phyloP scores from a whole-genome alignment of 2,113 vertebrate species.

The Platichthys flesus region DNA sequence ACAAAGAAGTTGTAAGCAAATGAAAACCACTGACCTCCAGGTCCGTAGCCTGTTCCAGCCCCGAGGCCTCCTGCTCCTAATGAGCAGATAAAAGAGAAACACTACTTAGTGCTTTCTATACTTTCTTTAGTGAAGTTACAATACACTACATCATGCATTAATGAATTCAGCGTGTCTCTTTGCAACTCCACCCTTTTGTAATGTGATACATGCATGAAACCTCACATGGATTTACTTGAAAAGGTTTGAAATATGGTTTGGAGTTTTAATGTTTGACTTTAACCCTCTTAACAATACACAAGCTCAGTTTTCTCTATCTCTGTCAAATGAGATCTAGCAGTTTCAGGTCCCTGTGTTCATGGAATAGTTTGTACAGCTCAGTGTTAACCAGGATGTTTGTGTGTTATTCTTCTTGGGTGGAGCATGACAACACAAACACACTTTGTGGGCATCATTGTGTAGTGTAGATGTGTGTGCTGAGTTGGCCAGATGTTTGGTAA shows the following conservation, averaged over 20 bases:
- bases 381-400: conserved; percentile 14
- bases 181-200: conserved; percentile 35
- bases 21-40: conserved; percentile 63
- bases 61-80: conserved; percentile 57
- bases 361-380: background rate
- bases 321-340: no score
- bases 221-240: conserved; percentile 37
- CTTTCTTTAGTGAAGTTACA: background rate
- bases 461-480: background rate
- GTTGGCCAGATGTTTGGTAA: conserved; percentile 26
- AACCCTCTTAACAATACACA: background rate
- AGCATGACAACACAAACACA: conserved; percentile 20
- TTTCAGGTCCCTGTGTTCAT: background rate
- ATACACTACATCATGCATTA: conserved; percentile 41
- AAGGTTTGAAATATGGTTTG: conserved; percentile 30
- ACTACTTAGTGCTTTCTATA: conserved; percentile 16
- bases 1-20: background rate
- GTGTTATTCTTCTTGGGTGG: conserved; percentile 17
- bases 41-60: conserved; percentile 44
- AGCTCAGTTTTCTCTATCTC: no score
- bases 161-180: conserved; percentile 50
- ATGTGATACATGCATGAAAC: conserved; percentile 31
- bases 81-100: conserved; percentile 23
- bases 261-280: conserved; percentile 21
- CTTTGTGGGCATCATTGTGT: conserved; percentile 23